phyloP scores from a whole-genome alignment of 2,797 vertebrate species.

The Delichon dasypus region DNA sequence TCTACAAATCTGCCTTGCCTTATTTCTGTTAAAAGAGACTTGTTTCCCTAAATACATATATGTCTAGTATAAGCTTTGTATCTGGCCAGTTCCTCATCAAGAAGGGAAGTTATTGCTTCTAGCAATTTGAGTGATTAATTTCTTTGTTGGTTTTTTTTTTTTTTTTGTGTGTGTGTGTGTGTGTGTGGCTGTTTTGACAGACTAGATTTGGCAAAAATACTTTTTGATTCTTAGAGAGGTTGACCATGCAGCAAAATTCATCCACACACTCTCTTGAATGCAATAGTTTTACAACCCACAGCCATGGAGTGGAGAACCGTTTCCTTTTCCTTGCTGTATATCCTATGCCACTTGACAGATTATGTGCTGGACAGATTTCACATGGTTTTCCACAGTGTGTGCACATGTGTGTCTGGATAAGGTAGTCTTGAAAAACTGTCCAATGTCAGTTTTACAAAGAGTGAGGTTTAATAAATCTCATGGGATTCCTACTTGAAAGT shows the following conservation, averaged over 20 bases:
- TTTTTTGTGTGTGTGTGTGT: too few relatives aligned
- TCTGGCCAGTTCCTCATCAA: not conserved
- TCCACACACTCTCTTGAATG: not conserved
- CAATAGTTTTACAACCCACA: not conserved
- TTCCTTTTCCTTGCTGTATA: not conserved
- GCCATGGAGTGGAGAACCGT: rapidly evolving
- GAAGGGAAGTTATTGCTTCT: not conserved
- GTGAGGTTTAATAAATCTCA: not conserved
- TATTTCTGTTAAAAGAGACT: not conserved
- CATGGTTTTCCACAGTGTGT: not conserved
- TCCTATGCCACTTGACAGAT: not conserved
- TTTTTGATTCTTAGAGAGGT: not conserved
- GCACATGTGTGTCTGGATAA: not conserved
- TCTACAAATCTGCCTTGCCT: not conserved
- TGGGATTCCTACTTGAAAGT: not conserved
- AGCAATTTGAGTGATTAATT: not conserved
- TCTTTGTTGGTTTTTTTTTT: not conserved
- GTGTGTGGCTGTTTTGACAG: not conserved
- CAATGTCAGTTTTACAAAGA: not conserved
- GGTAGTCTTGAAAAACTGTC: not conserved
- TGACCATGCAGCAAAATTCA: not conserved
- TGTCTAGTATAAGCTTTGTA: not conserved
- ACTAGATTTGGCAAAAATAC: not conserved
- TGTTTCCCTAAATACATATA: not conserved
- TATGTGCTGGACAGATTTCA: not conserved